These are phyloP conservation scores for Gastrophysa polygoni DNA, from an alignment of 2,888 invertebrate genomes.

Conservation along the genomic window DNA sequence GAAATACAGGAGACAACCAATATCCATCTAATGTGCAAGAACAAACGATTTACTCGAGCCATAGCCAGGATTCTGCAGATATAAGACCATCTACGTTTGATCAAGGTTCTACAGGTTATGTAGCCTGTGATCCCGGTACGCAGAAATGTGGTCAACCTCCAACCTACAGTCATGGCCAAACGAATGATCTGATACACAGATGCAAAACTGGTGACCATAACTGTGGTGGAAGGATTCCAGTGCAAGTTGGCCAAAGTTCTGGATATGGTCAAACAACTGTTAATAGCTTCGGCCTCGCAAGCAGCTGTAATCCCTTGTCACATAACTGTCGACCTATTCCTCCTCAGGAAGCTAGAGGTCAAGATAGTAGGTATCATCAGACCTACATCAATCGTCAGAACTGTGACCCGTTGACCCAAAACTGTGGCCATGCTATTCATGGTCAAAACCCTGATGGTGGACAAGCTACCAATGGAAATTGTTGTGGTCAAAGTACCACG, in stretches of 20 bases:
- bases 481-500: neutral
- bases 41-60: neutral
- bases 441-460: neutral
- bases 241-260: neutral
- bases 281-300: neutral
- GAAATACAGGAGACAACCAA: too few species aligned
- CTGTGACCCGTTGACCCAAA: slow-evolving; percentile 13
- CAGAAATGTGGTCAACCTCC: neutral
- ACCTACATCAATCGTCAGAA: neutral
- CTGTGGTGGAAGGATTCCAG: neutral
- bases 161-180: neutral
- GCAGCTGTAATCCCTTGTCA: slow-evolving; percentile 20
- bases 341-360: neutral
- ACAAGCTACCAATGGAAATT: slow-evolving; percentile 8
- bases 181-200: neutral
- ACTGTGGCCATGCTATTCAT: slow-evolving; percentile 1
- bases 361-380: neutral
- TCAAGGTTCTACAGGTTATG: neutral
- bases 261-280: neutral
- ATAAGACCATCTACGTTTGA: neutral
- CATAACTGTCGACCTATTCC: neutral
- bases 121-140: neutral
- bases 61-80: neutral
- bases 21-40: neutral
- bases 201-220: slow-evolving; percentile 1